Percentiles rank a stretch among this genome's conserved stretches.
Evolutionary conservation across 2,797 vertebrate genomes (phyloP).

Genomic region (Agapornis canus): DNA sequence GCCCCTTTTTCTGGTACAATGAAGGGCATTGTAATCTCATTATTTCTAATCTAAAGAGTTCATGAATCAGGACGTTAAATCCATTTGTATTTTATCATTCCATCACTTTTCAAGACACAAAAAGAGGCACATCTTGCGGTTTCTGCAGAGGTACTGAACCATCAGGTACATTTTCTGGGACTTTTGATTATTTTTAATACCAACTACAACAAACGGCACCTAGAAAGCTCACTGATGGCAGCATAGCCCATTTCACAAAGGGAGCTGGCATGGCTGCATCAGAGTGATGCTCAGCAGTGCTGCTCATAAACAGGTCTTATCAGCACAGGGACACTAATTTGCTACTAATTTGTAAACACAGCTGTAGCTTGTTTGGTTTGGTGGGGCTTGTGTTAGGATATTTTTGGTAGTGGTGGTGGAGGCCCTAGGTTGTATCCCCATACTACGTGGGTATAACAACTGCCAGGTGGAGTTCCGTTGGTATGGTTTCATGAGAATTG

Average conservation of each 20-base stretch:
- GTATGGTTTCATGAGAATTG: background rate
- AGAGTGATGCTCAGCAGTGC: background rate
- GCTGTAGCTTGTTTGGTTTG: background rate
- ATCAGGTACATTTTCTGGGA: background rate
- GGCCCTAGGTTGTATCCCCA: background rate
- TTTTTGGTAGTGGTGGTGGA: background rate
- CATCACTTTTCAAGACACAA: background rate
- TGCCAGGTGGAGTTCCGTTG: background rate
- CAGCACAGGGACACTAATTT: background rate
- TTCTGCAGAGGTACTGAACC: background rate
- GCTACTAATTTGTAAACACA: background rate
- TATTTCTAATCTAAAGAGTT: background rate
- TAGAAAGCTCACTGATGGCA: background rate
- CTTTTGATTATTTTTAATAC: background rate
- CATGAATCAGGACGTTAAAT: background rate
- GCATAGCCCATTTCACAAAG: background rate
- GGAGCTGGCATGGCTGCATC: background rate
- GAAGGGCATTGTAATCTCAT: background rate
- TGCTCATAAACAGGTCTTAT: background rate
- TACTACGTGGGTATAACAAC: background rate
- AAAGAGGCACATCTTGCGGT: background rate
- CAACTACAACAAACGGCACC: background rate
- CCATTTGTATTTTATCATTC: background rate
- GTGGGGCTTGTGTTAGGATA: accelerated
- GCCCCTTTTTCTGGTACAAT: background rate